These are phyloP conservation scores for Clarias platycephalus DNA, from an alignment of 2,797 vertebrate species.

Conservation along the genomic window DNA sequence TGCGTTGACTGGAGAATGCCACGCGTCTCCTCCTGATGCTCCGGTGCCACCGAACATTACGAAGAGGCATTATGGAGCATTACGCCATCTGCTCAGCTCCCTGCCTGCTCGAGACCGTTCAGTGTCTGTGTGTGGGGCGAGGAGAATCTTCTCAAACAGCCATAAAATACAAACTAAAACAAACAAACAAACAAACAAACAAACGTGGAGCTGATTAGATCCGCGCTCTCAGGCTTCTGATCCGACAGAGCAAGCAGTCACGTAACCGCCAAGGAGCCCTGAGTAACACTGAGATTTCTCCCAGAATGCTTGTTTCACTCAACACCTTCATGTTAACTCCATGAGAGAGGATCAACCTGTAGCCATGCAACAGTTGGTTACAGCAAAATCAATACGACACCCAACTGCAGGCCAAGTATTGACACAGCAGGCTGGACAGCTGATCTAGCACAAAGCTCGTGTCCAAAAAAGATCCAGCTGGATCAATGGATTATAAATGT, in stretches of 20 bases:
- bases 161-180: neutral
- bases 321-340: constrained; percentile 36
- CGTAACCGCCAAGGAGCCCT: neutral
- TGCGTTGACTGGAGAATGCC: constrained; percentile 40
- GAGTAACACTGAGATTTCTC: neutral
- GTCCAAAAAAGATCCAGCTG: constrained; percentile 54
- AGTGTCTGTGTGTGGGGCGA: neutral
- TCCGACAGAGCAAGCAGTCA: neutral
- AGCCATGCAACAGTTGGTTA: constrained; percentile 62
- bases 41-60: constrained; percentile 43
- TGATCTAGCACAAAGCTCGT: constrained; percentile 58
- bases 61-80: constrained; percentile 46
- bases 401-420: constrained; percentile 56
- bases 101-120: constrained; percentile 15
- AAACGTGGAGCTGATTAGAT: neutral
- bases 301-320: constrained; percentile 21
- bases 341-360: constrained; percentile 55
- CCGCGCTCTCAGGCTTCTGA: neutral
- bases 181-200: neutral
- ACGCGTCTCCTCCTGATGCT: constrained; percentile 40
- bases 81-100: constrained; percentile 56
- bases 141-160: constrained; percentile 6
- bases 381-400: constrained; percentile 58
- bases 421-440: constrained; percentile 54
- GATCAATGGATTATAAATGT: constrained; percentile 61